These are phyloP conservation scores for Vanessa atalanta DNA, from an alignment of 1,140 invertebrate genomes.

Conservation along the genomic window DNA sequence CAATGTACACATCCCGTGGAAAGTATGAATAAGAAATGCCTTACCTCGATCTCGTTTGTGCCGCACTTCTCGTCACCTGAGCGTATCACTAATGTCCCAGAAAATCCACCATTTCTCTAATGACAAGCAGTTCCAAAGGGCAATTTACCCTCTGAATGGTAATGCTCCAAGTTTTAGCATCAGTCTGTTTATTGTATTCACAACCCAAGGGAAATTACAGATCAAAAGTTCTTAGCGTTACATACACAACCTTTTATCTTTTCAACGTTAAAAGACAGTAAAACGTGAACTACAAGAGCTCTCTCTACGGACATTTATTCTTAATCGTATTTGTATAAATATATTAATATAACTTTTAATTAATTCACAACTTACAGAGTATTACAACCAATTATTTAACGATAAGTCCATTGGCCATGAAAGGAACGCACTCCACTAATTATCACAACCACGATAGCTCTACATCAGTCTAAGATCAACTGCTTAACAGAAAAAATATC, in stretches of 20 bases:
- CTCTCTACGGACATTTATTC: conserved; percentile 34
- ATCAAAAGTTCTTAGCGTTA: conserved; percentile 50
- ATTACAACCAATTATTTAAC: conserved; percentile 66
- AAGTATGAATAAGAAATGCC: not conserved
- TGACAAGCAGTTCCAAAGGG: conserved; percentile 32
- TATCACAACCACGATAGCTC: conserved; percentile 67
- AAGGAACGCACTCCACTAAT: conserved; percentile 46
- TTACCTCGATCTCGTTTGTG: conserved; percentile 35
- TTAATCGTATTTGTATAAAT: conserved; percentile 54
- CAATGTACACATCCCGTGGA: not conserved
- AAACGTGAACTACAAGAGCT: conserved; percentile 52
- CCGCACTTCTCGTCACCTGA: conserved; percentile 13
- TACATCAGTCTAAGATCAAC: conserved; percentile 47
- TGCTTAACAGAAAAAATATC: conserved; percentile 23
- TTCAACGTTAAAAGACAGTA: conserved; percentile 31
- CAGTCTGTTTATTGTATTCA: conserved; percentile 64
- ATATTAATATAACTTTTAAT: conserved; percentile 53
- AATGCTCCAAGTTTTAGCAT: conserved; percentile 56
- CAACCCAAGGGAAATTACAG: conserved; percentile 70
- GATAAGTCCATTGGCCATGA: conserved; percentile 53
- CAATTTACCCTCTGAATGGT: conserved; percentile 46
- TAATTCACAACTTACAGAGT: conserved; percentile 68
- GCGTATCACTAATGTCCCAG: conserved; percentile 33
- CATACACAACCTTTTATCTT: conserved; percentile 55
- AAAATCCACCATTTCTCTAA: conserved; percentile 46